Percentiles rank a stretch among this genome's conserved stretches.
Evolutionary conservation across 2,113 vertebrate species (phyloP).

Genomic region (Dascyllus trimaculatus): DNA sequence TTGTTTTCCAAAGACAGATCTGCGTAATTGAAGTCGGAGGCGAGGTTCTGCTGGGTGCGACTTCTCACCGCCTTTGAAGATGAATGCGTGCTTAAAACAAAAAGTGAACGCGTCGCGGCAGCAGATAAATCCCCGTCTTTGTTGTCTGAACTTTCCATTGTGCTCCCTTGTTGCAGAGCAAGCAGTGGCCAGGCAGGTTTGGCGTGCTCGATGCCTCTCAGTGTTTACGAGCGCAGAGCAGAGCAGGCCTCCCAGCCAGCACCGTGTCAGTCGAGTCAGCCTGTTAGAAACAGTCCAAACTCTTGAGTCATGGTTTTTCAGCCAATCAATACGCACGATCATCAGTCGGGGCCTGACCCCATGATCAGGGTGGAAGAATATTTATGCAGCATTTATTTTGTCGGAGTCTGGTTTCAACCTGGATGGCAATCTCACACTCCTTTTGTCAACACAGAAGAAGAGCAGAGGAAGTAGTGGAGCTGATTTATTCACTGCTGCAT

Average conservation of each 20-base stretch:
- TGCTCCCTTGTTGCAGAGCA: background rate
- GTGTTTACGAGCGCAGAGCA: slow-evolving; percentile 21
- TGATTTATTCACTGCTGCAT: slow-evolving; percentile 48
- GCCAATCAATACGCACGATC: slow-evolving; percentile 69
- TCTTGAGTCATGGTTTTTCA: slow-evolving; percentile 71
- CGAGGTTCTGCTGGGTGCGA: slow-evolving; percentile 34
- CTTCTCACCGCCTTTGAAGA: slow-evolving; percentile 28
- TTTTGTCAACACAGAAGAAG: slow-evolving; percentile 32
- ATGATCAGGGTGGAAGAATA: slow-evolving; percentile 63
- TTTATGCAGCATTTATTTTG: slow-evolving; percentile 56
- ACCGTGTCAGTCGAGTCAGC: slow-evolving; percentile 41
- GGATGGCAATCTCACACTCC: slow-evolving; percentile 17
- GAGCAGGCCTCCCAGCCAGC: background rate
- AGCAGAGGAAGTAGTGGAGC: slow-evolving; percentile 24
- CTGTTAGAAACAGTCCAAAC: slow-evolving; percentile 41
- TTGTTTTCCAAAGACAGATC: slow-evolving; percentile 37
- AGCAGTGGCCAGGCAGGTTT: slow-evolving; percentile 52
- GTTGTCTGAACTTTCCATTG: slow-evolving; percentile 26
- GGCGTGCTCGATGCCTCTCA: slow-evolving; percentile 5
- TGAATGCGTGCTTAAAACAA: slow-evolving; percentile 15
- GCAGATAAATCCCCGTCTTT: slow-evolving; percentile 25
- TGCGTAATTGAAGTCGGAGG: slow-evolving; percentile 16
- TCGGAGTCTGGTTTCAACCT: slow-evolving; percentile 62
- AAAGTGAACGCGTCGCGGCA: slow-evolving; percentile 21
- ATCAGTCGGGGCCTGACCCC: slow-evolving; percentile 65